These are phyloP conservation scores for Phocoena phocoena DNA, from an alignment of 2,113 vertebrate species.

Conservation along the genomic window DNA sequence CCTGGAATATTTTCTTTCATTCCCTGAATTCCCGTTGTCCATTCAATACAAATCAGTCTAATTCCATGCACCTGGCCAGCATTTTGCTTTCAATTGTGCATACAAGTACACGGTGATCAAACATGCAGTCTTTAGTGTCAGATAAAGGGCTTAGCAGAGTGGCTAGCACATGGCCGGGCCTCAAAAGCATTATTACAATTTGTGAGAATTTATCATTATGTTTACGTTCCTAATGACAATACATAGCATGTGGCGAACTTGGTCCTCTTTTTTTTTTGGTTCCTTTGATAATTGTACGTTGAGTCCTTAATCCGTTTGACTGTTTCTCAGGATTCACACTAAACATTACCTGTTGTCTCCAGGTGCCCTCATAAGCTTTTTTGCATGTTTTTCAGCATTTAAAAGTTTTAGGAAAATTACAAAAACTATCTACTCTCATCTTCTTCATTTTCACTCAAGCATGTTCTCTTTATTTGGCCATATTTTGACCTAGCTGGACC, in stretches of 20 bases:
- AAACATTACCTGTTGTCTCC: background rate
- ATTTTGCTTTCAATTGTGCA: background rate
- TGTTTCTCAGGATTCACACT: background rate
- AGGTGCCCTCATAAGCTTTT: background rate
- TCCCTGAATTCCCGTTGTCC: background rate
- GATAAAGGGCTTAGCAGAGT: background rate
- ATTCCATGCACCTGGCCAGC: background rate
- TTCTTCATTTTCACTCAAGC: background rate
- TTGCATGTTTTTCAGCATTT: background rate
- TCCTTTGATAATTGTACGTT: background rate
- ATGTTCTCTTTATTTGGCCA: background rate
- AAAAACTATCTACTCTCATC: background rate
- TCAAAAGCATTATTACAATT: background rate
- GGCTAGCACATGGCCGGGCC: accelerated
- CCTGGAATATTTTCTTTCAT: background rate
- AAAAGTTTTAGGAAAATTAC: background rate
- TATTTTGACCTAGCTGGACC: background rate
- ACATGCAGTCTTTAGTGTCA: background rate
- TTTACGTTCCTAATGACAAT: background rate
- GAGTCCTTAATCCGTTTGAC: background rate
- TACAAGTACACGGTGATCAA: background rate
- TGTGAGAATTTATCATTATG: background rate
- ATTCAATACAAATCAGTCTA: background rate
- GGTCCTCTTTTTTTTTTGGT: background rate
- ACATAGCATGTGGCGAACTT: background rate